phyloP scores from a whole-genome alignment of 37 sponge, comb jelly and placozoan species.

The Halisarca cf. caerulea region DNA sequence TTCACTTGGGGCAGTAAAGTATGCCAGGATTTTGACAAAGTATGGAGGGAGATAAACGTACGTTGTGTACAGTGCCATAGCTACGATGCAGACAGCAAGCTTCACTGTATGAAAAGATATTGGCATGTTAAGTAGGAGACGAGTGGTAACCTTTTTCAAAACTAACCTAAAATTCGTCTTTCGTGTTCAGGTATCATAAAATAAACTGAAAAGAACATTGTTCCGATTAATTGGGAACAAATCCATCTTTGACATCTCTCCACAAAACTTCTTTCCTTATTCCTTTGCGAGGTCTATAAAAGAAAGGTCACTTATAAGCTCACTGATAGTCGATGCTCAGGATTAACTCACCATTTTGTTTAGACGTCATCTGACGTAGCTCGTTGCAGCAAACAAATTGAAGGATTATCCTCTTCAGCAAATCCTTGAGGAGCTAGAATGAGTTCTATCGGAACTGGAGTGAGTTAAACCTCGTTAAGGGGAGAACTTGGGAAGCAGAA shows the following conservation, averaged over 20 bases:
- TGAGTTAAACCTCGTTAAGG: slow-evolving; percentile 46
- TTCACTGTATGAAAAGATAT: slow-evolving; percentile 21
- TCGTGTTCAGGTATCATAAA: background rate
- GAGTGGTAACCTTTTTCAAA: background rate
- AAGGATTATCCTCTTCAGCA: background rate
- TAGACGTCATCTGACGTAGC: slow-evolving; percentile 5
- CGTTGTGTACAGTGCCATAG: slow-evolving; percentile 54
- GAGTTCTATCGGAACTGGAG: slow-evolving; percentile 96
- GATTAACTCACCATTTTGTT: slow-evolving; percentile 8
- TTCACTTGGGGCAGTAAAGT: background rate
- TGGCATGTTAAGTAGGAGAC: background rate
- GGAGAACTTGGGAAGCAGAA: too few species aligned
- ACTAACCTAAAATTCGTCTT: background rate
- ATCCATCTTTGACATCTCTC: background rate
- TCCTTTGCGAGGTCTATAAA: background rate
- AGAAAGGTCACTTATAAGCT: too few species aligned
- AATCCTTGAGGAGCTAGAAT: too few species aligned
- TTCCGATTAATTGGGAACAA: background rate
- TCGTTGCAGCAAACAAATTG: background rate
- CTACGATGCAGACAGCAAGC: slow-evolving; percentile 31
- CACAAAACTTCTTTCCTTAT: background rate
- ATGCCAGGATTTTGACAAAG: slow-evolving; percentile 10
- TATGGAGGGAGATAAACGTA: slow-evolving; percentile 54
- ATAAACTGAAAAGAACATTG: background rate
- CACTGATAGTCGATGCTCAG: too few species aligned